A percentile compares a stretch with the other conserved stretches of the same genome.
Conservation (phyloP, 2,113 vertebrate genomes). For the Alouatta palliata region DNA sequence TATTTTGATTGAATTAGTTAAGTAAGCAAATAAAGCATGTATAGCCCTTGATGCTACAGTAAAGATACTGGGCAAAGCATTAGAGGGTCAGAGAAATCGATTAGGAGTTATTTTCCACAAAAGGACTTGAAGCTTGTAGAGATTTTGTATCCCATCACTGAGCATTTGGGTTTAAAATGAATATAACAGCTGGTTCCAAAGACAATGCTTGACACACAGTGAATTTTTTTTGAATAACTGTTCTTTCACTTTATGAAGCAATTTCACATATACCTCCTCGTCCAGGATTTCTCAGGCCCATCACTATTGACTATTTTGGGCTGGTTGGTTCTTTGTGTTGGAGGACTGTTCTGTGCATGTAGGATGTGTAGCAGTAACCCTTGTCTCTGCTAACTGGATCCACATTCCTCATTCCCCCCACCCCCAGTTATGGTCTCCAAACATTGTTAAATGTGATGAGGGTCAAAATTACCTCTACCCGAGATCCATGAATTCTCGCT, state of each 20-base stretch:
- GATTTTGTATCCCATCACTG: not conserved
- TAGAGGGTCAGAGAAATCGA: not conserved
- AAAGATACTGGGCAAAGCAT: not conserved
- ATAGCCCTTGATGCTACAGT: not conserved
- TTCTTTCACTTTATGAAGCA: not conserved
- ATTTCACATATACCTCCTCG: not conserved
- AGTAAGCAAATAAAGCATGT: not conserved
- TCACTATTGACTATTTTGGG: not conserved
- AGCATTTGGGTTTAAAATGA: not conserved
- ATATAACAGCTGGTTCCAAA: not conserved
- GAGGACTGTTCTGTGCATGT: not conserved
- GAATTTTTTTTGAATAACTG: not conserved
- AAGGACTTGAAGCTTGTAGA: not conserved
- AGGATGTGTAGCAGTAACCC: not conserved
- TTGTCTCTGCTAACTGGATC: not conserved
- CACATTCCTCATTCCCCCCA: rapidly evolving
- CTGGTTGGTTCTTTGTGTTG: not conserved
- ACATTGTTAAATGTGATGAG: not conserved
- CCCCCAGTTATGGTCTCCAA: not conserved
- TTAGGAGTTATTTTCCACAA: not conserved
- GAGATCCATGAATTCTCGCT: not conserved
- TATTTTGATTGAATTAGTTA: not conserved
- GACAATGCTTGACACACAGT: not conserved
- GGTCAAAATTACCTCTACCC: not conserved
- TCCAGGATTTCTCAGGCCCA: not conserved